A percentile compares a stretch with the other conserved stretches of the same genome.
Evolutionary conservation across 2,113 vertebrate genomes (phyloP).

Genomic region (Oncorhynchus gorbuscha): DNA sequence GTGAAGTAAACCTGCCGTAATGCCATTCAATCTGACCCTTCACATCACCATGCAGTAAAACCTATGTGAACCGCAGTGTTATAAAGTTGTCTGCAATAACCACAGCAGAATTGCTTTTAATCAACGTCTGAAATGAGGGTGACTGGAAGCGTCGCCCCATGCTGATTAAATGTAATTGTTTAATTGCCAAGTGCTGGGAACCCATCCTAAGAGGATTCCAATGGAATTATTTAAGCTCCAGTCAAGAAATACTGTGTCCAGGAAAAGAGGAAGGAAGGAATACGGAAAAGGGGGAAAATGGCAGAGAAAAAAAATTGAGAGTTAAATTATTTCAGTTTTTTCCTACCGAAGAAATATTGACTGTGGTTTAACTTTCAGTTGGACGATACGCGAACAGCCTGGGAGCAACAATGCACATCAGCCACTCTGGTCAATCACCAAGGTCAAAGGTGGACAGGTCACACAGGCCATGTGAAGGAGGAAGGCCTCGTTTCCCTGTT

Average conservation of each 20-base stretch:
- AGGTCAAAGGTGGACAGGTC: slow-evolving; percentile 49
- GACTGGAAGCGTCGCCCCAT: slow-evolving; percentile 75
- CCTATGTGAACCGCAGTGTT: slow-evolving; percentile 65
- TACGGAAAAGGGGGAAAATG: slow-evolving; percentile 44
- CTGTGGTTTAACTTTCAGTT: slow-evolving; percentile 58
- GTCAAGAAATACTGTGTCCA: slow-evolving; percentile 68
- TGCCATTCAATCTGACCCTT: slow-evolving; percentile 65
- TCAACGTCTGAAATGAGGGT: slow-evolving; percentile 77
- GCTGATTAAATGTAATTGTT: slow-evolving; percentile 80
- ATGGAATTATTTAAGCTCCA: slow-evolving; percentile 78
- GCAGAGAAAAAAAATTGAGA: slow-evolving; percentile 41
- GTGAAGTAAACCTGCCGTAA: slow-evolving; percentile 65
- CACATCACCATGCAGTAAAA: slow-evolving; percentile 57
- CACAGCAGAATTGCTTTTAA: slow-evolving; percentile 78
- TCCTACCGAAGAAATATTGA: slow-evolving; percentile 65
- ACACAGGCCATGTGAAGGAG: slow-evolving; percentile 28
- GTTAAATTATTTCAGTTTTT: slow-evolving; percentile 33
- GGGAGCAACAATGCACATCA: slow-evolving; percentile 35
- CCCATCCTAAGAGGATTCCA: slow-evolving; percentile 75
- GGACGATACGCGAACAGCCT: slow-evolving; percentile 43
- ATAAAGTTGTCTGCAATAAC: slow-evolving; percentile 68
- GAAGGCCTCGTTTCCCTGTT: slow-evolving; percentile 11
- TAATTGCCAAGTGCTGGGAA: slow-evolving; percentile 78
- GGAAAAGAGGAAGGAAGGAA: slow-evolving; percentile 56
- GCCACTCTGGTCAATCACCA: slow-evolving; percentile 33